These are phyloP conservation scores for Desoria tigrina DNA, from an alignment of 2,888 invertebrate genomes.

Conservation along the genomic window DNA sequence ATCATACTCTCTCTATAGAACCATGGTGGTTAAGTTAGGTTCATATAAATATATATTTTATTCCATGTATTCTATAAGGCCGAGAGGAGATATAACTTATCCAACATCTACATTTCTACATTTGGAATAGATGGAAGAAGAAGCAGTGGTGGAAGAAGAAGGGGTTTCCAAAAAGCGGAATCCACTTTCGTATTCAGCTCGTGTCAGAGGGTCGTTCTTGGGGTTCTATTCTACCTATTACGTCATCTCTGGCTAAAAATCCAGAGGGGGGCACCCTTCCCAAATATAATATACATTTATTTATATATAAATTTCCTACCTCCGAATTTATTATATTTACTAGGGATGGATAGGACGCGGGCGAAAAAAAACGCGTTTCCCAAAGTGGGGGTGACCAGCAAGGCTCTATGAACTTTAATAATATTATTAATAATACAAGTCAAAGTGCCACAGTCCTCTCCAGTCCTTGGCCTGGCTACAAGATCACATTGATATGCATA, in stretches of 20 bases:
- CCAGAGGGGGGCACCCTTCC: not conserved
- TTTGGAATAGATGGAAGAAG: not conserved
- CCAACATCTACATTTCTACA: too few species aligned
- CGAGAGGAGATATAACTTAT: too few species aligned
- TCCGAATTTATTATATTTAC: not conserved
- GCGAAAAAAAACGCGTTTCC: not conserved
- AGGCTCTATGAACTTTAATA: too few species aligned
- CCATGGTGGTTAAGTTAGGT: too few species aligned
- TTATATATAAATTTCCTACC: not conserved
- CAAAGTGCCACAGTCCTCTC: too few species aligned
- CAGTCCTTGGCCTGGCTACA: too few species aligned
- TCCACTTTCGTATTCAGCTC: conserved; percentile 49
- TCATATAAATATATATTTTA: too few species aligned
- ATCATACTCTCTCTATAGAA: too few species aligned
- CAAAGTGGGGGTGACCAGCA: conserved; percentile 7
- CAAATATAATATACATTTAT: too few species aligned
- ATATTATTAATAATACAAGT: too few species aligned
- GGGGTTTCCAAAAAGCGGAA: conserved; percentile 42
- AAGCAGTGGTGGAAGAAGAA: conserved; percentile 4
- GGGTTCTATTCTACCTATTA: conserved; percentile 26
- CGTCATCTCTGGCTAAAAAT: conserved; percentile 19
- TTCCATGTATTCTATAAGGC: too few species aligned
- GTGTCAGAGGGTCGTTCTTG: conserved; percentile 32
- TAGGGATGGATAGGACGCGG: not conserved
- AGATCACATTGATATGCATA: too few species aligned